These are phyloP conservation scores for Eurois occulta DNA, from an alignment of 2,888 invertebrate species.

Conservation along the genomic window DNA sequence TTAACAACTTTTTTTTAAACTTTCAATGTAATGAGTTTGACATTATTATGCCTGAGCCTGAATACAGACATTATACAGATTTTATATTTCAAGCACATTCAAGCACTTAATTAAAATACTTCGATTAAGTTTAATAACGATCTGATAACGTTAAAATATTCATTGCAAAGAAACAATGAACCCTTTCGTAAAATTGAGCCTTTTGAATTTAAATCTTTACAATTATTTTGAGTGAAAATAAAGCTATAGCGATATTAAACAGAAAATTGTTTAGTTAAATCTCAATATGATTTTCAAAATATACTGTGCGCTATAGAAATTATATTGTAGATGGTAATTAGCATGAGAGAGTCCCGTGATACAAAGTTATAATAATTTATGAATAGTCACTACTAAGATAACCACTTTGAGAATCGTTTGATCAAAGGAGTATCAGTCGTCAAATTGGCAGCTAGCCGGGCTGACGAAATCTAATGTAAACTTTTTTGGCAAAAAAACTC, in stretches of 20 bases:
- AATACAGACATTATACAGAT: slow-evolving; percentile 50
- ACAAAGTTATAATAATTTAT: background rate
- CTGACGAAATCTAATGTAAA: background rate
- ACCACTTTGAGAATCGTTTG: background rate
- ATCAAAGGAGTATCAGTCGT: background rate
- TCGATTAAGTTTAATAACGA: slow-evolving; percentile 42
- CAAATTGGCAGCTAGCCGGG: background rate
- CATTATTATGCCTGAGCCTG: slow-evolving; percentile 32
- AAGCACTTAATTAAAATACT: slow-evolving; percentile 35
- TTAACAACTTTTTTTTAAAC: slow-evolving; percentile 32
- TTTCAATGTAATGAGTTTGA: slow-evolving; percentile 45
- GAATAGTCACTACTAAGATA: background rate
- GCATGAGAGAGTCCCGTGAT: background rate
- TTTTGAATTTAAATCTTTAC: slow-evolving; percentile 31
- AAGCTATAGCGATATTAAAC: slow-evolving; percentile 8
- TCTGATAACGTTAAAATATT: slow-evolving; percentile 45
- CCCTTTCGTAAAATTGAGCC: slow-evolving; percentile 24
- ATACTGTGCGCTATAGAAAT: background rate
- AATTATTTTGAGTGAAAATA: slow-evolving; percentile 18
- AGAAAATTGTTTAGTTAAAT: slow-evolving; percentile 14
- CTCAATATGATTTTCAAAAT: slow-evolving; percentile 5
- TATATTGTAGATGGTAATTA: background rate
- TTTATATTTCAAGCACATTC: slow-evolving; percentile 12
- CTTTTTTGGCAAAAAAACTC: too few species aligned
- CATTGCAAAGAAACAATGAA: slow-evolving; percentile 35